These are phyloP conservation scores for Wasmannia auropunctata DNA, from an alignment of 1,140 invertebrate species.

Conservation along the genomic window DNA sequence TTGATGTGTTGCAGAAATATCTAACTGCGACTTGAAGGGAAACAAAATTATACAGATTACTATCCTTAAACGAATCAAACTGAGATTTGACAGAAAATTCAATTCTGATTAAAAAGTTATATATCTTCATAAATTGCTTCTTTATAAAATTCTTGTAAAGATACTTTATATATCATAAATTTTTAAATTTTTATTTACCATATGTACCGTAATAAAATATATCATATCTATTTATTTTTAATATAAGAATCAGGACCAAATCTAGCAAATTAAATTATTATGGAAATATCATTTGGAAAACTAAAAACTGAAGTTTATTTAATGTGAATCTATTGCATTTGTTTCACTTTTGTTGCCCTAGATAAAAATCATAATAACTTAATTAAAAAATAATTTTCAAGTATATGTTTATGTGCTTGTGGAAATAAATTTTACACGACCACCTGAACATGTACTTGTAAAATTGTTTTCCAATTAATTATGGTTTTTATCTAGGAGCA, in stretches of 20 bases:
- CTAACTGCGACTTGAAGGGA: constrained; percentile 88
- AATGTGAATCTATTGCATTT: not conserved
- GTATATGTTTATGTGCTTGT: not conserved
- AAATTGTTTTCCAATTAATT: not conserved
- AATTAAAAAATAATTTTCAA: not conserved
- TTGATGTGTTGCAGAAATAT: constrained; percentile 90
- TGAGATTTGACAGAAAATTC: not conserved
- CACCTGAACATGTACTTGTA: not conserved
- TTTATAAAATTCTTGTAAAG: not conserved
- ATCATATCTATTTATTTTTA: constrained; percentile 1
- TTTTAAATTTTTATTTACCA: not conserved
- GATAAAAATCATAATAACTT: not conserved
- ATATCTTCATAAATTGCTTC: not conserved
- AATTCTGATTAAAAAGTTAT: not conserved
- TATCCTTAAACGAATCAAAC: too few species aligned
- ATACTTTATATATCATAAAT: not conserved
- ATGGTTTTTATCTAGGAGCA: not conserved
- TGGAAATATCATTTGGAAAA: not conserved
- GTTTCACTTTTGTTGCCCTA: not conserved
- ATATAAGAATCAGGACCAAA: not conserved
- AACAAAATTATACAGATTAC: constrained; percentile 27
- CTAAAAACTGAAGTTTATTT: not conserved
- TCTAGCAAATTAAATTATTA: not conserved
- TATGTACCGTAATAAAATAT: not conserved
- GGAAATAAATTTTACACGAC: too few species aligned